phyloP scores from a whole-genome alignment of 2,888 invertebrate species.

The Hirtodrosophila histrioides region DNA sequence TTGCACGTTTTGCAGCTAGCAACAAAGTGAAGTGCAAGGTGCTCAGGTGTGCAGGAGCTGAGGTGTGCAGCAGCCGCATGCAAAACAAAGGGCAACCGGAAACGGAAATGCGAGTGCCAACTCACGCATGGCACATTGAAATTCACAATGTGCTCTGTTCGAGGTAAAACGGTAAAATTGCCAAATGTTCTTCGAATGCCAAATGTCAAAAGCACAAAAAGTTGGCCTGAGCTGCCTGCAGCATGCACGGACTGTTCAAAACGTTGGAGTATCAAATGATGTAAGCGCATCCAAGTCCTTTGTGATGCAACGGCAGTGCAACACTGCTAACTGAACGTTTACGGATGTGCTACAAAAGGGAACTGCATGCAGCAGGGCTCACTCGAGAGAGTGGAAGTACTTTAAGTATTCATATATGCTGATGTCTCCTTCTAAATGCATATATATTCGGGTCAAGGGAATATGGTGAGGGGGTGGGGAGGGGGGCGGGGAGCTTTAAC shows the following conservation, averaged over 20 bases:
- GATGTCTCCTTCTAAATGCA: no score
- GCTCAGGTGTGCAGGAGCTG: no score
- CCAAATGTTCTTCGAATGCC: constrained; percentile 4
- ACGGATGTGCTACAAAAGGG: not conserved
- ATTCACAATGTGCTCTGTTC: constrained; percentile 3
- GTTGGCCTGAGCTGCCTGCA: not conserved
- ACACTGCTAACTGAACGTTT: not conserved
- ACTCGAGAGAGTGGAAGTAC: no score
- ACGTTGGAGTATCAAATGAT: not conserved
- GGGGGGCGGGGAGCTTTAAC: no score
- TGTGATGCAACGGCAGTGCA: not conserved
- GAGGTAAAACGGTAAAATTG: constrained; percentile 3
- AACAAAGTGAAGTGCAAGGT: constrained; percentile 35
- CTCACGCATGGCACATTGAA: constrained; percentile 22
- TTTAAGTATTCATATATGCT: no score
- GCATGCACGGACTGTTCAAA: no score
- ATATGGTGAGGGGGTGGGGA: no score
- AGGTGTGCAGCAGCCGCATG: constrained; percentile 17
- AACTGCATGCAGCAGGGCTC: not conserved
- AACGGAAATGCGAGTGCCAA: constrained; percentile 30
- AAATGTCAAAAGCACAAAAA: constrained; percentile 10
- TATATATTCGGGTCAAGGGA: no score
- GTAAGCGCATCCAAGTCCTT: not conserved
- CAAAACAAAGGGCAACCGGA: constrained; percentile 18
- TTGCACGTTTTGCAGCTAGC: constrained; percentile 54